phyloP scores from a whole-genome alignment of 2,888 invertebrate genomes.

The Hemithea aestivaria region DNA sequence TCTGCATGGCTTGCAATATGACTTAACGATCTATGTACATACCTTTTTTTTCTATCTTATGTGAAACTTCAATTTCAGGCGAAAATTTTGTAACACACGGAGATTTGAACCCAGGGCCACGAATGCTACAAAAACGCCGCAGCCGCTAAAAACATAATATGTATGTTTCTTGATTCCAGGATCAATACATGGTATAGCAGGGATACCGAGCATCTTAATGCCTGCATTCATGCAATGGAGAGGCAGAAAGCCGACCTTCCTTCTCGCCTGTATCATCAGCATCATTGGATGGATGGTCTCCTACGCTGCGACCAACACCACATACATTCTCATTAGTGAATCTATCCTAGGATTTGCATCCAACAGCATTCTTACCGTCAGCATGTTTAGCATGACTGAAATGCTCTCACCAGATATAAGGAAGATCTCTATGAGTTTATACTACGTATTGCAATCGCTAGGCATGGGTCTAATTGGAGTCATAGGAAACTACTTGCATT shows the following conservation, averaged over 20 bases:
- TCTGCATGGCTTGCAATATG: too few species aligned
- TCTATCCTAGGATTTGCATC: constrained; percentile 3
- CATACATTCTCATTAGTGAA: constrained; percentile 6
- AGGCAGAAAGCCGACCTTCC: constrained; percentile 23
- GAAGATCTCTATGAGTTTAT: not conserved
- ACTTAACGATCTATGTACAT: too few species aligned
- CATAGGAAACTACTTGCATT: not conserved
- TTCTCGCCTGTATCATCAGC: constrained; percentile 12
- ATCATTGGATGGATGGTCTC: constrained; percentile 17
- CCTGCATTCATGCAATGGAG: constrained; percentile 22
- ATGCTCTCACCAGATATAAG: constrained; percentile 7
- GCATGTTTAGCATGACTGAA: constrained; percentile 1
- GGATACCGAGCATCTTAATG: constrained; percentile 20
- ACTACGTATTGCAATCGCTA: not conserved
- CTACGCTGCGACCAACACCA: not conserved
- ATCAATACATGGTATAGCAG: constrained; percentile 15
- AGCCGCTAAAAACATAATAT: too few species aligned
- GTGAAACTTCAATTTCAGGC: too few species aligned
- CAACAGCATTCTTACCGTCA: not conserved
- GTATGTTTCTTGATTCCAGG: constrained; percentile 3
- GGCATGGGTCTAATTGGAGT: not conserved
- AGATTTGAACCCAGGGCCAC: too few species aligned
- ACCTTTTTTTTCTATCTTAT: too few species aligned
- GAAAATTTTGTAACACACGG: too few species aligned
- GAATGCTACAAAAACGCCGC: too few species aligned